phyloP scores from a whole-genome alignment of 2,113 vertebrate genomes.

The Pseudorectes ferrugineus region DNA sequence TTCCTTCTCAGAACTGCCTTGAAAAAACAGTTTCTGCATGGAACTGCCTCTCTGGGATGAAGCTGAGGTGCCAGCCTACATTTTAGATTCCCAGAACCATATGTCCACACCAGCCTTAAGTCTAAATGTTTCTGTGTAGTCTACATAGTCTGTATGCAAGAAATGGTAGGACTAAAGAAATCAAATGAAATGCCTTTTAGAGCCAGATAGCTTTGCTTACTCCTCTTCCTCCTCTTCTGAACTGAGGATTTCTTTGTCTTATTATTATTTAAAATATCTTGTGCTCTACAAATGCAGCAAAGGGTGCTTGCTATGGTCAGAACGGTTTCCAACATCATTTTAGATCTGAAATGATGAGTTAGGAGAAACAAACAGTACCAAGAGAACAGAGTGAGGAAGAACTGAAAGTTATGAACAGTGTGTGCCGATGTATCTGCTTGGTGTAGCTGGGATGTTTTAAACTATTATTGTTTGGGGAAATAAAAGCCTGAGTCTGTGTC shows the following conservation, averaged over 20 bases:
- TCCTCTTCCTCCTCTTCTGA: not conserved
- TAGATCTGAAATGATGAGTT: not conserved
- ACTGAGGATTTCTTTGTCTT: not conserved
- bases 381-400: not conserved
- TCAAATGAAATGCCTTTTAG: not conserved
- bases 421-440: not conserved
- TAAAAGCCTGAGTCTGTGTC: not conserved
- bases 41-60: not conserved
- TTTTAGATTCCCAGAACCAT: not conserved
- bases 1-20: not conserved
- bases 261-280: not conserved
- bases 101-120: not conserved
- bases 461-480: slow-evolving; percentile 5
- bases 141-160: not conserved
- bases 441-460: not conserved
- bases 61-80: not conserved
- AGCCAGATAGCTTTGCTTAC: not conserved
- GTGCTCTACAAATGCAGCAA: not conserved
- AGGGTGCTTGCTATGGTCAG: not conserved
- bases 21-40: not conserved
- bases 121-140: not conserved
- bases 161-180: not conserved
- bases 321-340: not conserved
- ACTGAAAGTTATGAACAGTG: not conserved
- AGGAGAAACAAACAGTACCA: not conserved